Evolutionary conservation across 1,140 invertebrate species (phyloP), one percentile per base, ranked within the genome.

Genomic region (Penaeus chinensis): DNA sequence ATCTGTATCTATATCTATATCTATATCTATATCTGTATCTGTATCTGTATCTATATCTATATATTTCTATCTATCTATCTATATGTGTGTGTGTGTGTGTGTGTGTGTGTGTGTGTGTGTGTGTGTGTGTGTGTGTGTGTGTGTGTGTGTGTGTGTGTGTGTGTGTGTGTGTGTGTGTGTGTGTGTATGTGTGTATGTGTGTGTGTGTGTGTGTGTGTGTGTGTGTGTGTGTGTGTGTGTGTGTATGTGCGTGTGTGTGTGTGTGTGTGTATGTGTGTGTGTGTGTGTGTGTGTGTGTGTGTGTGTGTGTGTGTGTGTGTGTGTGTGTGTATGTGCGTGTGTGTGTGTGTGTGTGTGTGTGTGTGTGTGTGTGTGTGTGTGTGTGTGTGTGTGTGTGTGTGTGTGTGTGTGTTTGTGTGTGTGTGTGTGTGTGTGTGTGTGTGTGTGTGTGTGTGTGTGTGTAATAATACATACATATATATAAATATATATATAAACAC

Each of bases 121-220:
- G 7, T 66, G 7, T 66, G 7, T 66, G 7, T 66, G 7, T 66
- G 7, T 66, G 7, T 66, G 7, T 66, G 7, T 66, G 7, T 66
- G 7, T 66, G 7, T 66, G 7, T 66, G 7, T 66, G 7, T 24
- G 7, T 66, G 7, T 66, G 7, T 66, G 7, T 24, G 7, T 66
- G 7, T 66, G 7, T 66, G 7, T 66, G 7, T 66, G 7, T 7
- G 7, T 66, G 7, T 3, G 7, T 65, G n/a, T 65, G n/a, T 65
- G n/a, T 65, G n/a, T 65, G 63, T 65, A n/a, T 65, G 63, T 65
- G 63, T 65, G 63, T 65, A n/a, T 65, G 63, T 65, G 63, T 65
- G 63, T 65, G 63, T 65, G 63, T 65, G 63, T 65, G 63, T 65
- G 63, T 65, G 63, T 65, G 63, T 65, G 63, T 65, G 63, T 65